Evolutionary conservation across 2,113 vertebrate genomes (phyloP).

Genomic region (Ctenodactylus gundi): DNA sequence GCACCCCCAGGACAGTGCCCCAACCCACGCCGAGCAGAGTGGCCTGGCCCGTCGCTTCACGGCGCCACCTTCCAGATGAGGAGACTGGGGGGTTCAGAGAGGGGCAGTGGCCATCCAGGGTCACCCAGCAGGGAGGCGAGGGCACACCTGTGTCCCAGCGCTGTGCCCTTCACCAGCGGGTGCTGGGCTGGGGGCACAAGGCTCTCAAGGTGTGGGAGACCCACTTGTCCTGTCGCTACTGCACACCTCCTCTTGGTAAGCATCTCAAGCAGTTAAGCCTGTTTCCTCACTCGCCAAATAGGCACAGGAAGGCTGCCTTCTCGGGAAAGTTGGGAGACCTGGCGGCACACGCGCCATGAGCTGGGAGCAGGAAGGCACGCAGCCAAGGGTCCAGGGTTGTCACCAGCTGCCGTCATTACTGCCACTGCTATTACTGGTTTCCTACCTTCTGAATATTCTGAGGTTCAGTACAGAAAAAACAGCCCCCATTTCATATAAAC

Average conservation of each 20-base stretch:
- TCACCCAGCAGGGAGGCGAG: background rate
- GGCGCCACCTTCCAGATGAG: background rate
- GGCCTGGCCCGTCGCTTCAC: background rate
- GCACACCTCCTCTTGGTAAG: background rate
- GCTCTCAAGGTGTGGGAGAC: too few relatives aligned
- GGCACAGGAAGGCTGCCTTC: background rate
- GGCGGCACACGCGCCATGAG: background rate
- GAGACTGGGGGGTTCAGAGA: conserved; percentile 31
- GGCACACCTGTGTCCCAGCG: background rate
- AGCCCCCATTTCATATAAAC: background rate
- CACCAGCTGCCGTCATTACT: too few relatives aligned
- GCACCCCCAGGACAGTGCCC: background rate
- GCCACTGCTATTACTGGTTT: background rate
- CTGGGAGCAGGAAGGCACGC: background rate
- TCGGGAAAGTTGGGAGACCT: background rate
- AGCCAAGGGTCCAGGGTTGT: background rate
- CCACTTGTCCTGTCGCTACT: background rate
- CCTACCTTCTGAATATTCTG: background rate
- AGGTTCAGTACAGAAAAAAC: background rate
- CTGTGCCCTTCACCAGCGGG: background rate
- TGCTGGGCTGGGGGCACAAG: fast-evolving
- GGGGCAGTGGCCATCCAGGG: background rate
- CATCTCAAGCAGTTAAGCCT: background rate
- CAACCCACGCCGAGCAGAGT: background rate
- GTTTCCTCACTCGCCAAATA: background rate